Base-by-base conservation (phyloP, 2,797 vertebrate genomes). In the Microhierax caerulescens region DNA sequence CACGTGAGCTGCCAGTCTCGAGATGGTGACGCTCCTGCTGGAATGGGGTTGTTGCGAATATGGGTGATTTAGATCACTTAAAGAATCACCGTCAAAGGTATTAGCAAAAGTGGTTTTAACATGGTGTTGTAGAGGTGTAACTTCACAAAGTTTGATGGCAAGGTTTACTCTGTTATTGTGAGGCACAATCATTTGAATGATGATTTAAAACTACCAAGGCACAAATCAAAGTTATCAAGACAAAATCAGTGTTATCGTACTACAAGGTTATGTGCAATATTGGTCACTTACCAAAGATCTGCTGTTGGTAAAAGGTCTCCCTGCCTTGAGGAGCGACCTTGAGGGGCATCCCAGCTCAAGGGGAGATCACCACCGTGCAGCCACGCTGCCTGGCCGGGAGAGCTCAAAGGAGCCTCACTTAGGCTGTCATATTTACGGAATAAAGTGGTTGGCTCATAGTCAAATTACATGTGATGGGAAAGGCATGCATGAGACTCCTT, bases 1-100 rank as follows among this genome's bases (percentile, higher is more conserved):
- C 27, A 48, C 9, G 19, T 1, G 7, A 63, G 61, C 68, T 24
- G 13, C 34, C 32, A 34, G 13, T 32, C 43, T 61, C 0, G 0
- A 75, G 37, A 34, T 75, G 53, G 32, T 0, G 2, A 15, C 0
- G 0, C 56, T 68, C 7, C 8, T 43, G 10, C 47, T 82, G 63
- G 48, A 61, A 56, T 4, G 16, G n/a, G 39, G 24, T 36, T 41
- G 11, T 37, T 5, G 4, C 1, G 1, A 67, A 43, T 19, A 43
- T 19, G 20, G 11, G 48, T 30, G 56, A 69, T 43, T 34, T 30
- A 69, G 27, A 37, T 39, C 3, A 1, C 36, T 54, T 54, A 61
- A 48, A 73, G 23, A 83, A 61, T 48, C 36, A 43, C 13, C 6
- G 2, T 37, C 21, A 73, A 59, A 72, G 51, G 22, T 14, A 57